Conservation (phyloP, 2,113 vertebrate genomes). For the Ictalurus punctatus region DNA sequence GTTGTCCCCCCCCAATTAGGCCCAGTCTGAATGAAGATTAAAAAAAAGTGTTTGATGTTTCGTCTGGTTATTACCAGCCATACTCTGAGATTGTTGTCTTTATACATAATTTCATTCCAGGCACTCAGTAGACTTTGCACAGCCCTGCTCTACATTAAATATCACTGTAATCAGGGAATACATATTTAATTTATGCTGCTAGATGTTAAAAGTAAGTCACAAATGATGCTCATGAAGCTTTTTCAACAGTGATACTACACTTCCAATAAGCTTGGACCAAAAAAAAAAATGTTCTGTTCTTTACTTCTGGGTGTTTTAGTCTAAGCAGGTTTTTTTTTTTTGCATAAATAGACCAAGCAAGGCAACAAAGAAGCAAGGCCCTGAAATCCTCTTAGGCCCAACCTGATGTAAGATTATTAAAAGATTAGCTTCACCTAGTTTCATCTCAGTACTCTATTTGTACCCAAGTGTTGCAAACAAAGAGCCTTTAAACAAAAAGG, state of each 20-base stretch:
- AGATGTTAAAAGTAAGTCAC: not conserved
- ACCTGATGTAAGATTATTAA: slow-evolving; percentile 73
- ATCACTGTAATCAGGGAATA: not conserved
- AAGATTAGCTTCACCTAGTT: slow-evolving; percentile 74
- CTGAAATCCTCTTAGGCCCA: slow-evolving; percentile 58
- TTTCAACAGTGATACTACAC: not conserved
- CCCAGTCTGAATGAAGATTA: not conserved
- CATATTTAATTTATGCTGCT: not conserved
- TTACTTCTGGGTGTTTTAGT: slow-evolving; percentile 32
- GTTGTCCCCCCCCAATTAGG: not conserved
- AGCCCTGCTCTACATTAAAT: not conserved
- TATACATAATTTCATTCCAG: not conserved
- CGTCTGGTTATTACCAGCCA: not conserved
- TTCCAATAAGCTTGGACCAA: slow-evolving; percentile 22
- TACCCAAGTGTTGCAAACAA: slow-evolving; percentile 62
- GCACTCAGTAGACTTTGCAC: not conserved
- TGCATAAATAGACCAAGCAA: slow-evolving; percentile 33
- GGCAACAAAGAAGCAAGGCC: slow-evolving; percentile 44
- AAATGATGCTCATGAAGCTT: not conserved
- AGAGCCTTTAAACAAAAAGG: slow-evolving; percentile 53
- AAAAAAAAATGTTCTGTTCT: not conserved
- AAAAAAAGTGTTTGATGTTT: not conserved
- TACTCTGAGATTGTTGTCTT: not conserved
- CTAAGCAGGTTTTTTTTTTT: not conserved
- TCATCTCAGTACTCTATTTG: slow-evolving; percentile 66